Evolutionary conservation across 35 echinoderm and acorn worm genomes (phyloP).

Genomic region (Strongylocentrotus purpuratus): DNA sequence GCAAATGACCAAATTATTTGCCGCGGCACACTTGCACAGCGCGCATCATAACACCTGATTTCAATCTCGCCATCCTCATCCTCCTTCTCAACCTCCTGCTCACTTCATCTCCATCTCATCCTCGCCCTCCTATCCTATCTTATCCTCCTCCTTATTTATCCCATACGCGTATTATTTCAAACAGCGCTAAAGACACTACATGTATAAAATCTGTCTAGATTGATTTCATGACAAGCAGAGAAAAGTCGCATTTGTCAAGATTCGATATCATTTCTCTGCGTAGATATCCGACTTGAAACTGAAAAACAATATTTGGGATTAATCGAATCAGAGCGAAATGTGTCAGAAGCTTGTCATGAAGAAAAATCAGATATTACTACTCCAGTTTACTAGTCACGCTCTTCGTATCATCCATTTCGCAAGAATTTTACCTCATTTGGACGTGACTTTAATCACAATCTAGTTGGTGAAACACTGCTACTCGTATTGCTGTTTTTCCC

Average conservation of each 20-base stretch:
- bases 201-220: background rate
- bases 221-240: background rate
- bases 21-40: slow-evolving; percentile 35
- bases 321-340: background rate
- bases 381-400: slow-evolving; percentile 9
- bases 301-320: slow-evolving; percentile 14
- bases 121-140: slow-evolving; percentile 9
- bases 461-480: background rate
- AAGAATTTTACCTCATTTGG: background rate
- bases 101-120: background rate
- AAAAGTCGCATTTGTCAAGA: background rate
- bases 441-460: background rate
- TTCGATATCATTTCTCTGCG: background rate
- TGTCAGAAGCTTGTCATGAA: slow-evolving; percentile 8
- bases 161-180: slow-evolving; percentile 9
- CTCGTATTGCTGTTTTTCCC: background rate
- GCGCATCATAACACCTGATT: slow-evolving; percentile 27
- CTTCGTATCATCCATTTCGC: background rate
- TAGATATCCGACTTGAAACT: background rate
- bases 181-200: background rate
- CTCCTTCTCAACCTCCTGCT: background rate
- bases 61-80: background rate
- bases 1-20: slow-evolving; percentile 48
- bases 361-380: slow-evolving; percentile 10
- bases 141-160: background rate